A percentile compares a stretch with the other conserved stretches of the same genome.
phyloP scores from a whole-genome alignment of 1,140 invertebrate species.

The Drosophila trapezifrons region DNA sequence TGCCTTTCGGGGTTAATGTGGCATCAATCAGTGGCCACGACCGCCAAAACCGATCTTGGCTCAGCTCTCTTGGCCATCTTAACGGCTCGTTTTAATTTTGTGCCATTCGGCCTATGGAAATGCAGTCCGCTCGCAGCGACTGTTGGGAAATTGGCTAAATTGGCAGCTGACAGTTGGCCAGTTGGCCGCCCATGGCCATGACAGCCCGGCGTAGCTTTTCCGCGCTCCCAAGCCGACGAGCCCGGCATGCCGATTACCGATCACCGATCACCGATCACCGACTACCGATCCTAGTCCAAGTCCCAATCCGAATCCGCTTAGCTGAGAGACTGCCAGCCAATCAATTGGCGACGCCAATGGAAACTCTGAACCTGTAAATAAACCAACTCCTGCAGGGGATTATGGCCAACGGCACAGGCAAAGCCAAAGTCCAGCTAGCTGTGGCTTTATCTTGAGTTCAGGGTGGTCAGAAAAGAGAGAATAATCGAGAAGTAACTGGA shows the following conservation, averaged over 20 bases:
- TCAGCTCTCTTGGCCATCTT: constrained; percentile 37
- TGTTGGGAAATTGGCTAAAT: not conserved
- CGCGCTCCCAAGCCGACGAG: too few relatives aligned
- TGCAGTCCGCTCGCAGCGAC: constrained; percentile 14
- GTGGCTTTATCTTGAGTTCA: not conserved
- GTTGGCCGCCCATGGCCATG: constrained; percentile 39
- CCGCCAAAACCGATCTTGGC: constrained; percentile 29
- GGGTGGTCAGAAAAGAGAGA: too few relatives aligned
- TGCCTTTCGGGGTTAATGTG: constrained; percentile 35
- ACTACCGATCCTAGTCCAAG: not conserved
- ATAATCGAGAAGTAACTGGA: too few relatives aligned
- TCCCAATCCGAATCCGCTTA: constrained; percentile 35
- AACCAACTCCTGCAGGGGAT: constrained; percentile 15
- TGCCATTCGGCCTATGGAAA: too few relatives aligned
- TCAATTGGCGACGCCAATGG: constrained; percentile 46
- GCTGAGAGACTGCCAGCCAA: constrained; percentile 20
- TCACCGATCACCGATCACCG: too few relatives aligned
- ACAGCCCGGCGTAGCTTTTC: constrained; percentile 60
- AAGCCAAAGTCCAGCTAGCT: not conserved
- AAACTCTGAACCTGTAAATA: constrained; percentile 61
- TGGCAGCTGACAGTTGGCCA: constrained; percentile 17
- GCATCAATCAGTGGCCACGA: constrained; percentile 37
- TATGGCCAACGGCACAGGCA: not conserved
- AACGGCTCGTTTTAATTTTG: constrained; percentile 62
- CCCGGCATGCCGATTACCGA: constrained; percentile 28